Evolutionary conservation across 2,888 invertebrate species (phyloP).

Genomic region (Drosophila siamana): DNA sequence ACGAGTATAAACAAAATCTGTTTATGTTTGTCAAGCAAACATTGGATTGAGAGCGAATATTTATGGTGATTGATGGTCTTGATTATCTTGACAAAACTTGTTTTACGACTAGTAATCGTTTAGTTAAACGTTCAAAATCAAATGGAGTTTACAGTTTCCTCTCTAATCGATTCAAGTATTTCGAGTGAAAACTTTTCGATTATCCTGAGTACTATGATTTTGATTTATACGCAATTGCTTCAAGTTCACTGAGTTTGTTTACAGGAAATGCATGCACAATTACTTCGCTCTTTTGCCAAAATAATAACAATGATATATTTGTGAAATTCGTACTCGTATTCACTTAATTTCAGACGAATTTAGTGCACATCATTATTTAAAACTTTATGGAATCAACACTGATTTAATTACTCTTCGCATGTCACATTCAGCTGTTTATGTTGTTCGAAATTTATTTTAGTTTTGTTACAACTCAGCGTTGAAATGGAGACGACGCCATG

Average conservation of each 20-base stretch:
- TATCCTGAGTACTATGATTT: too few species aligned
- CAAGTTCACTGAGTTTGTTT: neutral
- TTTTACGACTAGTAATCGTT: neutral
- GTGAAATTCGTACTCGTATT: neutral
- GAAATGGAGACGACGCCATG: too few species aligned
- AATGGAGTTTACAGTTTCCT: neutral
- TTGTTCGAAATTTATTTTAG: neutral
- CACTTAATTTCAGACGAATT: neutral
- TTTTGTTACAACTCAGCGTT: neutral
- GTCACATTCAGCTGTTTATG: constrained; percentile 2
- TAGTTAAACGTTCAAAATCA: neutral
- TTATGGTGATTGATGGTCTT: constrained; percentile 20
- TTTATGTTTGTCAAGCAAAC: constrained; percentile 19
- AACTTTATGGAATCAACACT: neutral
- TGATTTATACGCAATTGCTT: neutral
- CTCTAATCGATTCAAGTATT: too few species aligned
- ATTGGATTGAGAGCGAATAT: constrained; percentile 5
- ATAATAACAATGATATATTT: neutral
- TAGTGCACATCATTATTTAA: neutral
- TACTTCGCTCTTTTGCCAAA: neutral
- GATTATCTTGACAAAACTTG: constrained; percentile 2
- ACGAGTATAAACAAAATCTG: constrained; percentile 18
- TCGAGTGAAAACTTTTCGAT: too few species aligned
- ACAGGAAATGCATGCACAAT: neutral
- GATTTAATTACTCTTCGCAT: constrained; percentile 1